A percentile compares a stretch with the other conserved stretches of the same genome.
Evolutionary conservation across 2,797 vertebrate species (phyloP).

Genomic region (Gymnodraco acuticeps): DNA sequence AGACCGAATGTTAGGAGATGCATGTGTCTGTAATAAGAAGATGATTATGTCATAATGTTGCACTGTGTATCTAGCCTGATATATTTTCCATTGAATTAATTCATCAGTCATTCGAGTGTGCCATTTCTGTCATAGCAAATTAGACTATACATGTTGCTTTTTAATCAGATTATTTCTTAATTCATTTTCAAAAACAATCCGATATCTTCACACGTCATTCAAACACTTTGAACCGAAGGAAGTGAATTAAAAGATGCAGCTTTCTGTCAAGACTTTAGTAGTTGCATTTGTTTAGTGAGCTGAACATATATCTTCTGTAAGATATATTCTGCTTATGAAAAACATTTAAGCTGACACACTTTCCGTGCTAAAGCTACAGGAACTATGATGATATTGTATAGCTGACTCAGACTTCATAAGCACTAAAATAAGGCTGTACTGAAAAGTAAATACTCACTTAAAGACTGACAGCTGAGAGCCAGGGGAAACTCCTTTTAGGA

Average conservation of each 20-base stretch:
- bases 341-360: conserved; percentile 11
- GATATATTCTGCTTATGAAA: conserved; percentile 11
- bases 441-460: conserved; percentile 69
- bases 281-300: conserved; percentile 8
- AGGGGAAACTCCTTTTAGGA: conserved; percentile 42
- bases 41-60: conserved; percentile 18
- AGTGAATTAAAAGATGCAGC: conserved; percentile 16
- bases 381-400: conserved; percentile 18
- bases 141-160: conserved; percentile 37
- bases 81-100: conserved; percentile 38
- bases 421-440: conserved; percentile 10
- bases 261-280: conserved; percentile 8
- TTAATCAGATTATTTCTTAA: conserved; percentile 57
- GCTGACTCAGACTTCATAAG: conserved; percentile 10
- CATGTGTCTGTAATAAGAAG: too few species aligned
- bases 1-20: too few species aligned
- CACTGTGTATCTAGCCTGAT: conserved; percentile 42
- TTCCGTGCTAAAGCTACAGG: neutral
- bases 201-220: conserved; percentile 27
- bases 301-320: conserved; percentile 16
- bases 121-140: conserved; percentile 39
- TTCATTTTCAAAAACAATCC: conserved; percentile 19
- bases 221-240: conserved; percentile 13
- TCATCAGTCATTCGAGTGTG: conserved; percentile 19
- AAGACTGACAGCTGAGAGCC: conserved; percentile 29